These are phyloP conservation scores for Crotalus horridus DNA, from an alignment of 2,113 vertebrate species.

Conservation along the genomic window DNA sequence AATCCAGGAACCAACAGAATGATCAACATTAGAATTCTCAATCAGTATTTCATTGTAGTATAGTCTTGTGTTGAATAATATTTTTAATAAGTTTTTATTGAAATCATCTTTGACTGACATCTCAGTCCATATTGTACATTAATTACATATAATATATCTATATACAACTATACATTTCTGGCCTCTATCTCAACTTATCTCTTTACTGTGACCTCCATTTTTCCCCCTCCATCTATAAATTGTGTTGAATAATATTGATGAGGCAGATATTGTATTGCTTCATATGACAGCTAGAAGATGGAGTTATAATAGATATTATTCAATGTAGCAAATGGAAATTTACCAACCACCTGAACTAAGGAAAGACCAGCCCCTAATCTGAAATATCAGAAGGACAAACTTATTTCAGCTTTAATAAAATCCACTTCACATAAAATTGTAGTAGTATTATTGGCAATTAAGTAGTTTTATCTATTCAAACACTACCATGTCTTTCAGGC, in stretches of 20 bases:
- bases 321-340: neutral
- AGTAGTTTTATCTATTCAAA: constrained; percentile 29
- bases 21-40: neutral
- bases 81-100: too few species aligned
- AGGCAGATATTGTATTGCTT: neutral
- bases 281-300: neutral
- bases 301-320: too few species aligned
- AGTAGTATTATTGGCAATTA: constrained; percentile 42
- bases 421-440: constrained; percentile 30
- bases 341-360: neutral
- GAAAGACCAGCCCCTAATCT: neutral
- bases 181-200: too few species aligned
- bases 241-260: neutral
- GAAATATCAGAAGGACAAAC: neutral
- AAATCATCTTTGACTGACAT: too few species aligned
- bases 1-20: neutral
- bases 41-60: neutral
- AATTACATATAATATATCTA: too few species aligned
- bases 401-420: constrained; percentile 5
- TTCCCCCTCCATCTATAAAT: too few species aligned
- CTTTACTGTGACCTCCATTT: too few species aligned
- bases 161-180: too few species aligned
- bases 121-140: too few species aligned
- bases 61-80: too few species aligned
- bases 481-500: constrained; percentile 34